Base-by-base conservation (phyloP, 2,888 invertebrate species). In the Apotomis capreana region DNA sequence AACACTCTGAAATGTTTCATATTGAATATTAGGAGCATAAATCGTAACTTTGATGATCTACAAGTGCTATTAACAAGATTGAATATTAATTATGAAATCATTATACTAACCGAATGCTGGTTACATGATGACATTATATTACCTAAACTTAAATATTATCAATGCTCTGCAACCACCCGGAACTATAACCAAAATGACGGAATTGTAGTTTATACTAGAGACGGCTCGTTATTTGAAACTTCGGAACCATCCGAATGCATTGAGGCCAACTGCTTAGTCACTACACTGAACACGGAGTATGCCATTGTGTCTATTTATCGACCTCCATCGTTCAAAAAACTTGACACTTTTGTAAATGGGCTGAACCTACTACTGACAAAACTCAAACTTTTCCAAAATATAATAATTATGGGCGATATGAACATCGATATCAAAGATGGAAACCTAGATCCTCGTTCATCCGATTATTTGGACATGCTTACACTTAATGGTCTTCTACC, bases 31-130 rank as follows among this genome's bases (percentile, higher is more conserved):
- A 52, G 63, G 40, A 63, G 63, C 54, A 37, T 63, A 13, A 63
- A 52, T 13, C 36, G 46, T 6, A 63, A 52, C 52, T 52, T 63
- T 51, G 37, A 63, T 12, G 37, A 63, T n/a, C 37, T 63, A 8
- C 64, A 65, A 55, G 64, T 65, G 2, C 46, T 65, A 4, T 10
- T 65, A 5, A 44, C n/a, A 26, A 65, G 64, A 13, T 12, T 65
- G 40, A 3, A 9, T 13, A 44, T 60, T 44, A 40, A 60, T 9
- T 13, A 44, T 60, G 59, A 60, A 4, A n/a, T n/a, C 13, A 40
- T 60, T 13, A 13, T 59, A 40, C 10, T 59, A 3, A 59, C 59
- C 9, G 44, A 59, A 44, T 59, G 44, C 59, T 59, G 59, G 59
- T 36, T 59, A 8, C 3, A 13, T 13, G n/a, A n/a, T n/a, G 13